A percentile compares a stretch with the other conserved stretches of the same genome.
phyloP scores from a whole-genome alignment of 2,113 vertebrate species.

The Megaleporinus macrocephalus region DNA sequence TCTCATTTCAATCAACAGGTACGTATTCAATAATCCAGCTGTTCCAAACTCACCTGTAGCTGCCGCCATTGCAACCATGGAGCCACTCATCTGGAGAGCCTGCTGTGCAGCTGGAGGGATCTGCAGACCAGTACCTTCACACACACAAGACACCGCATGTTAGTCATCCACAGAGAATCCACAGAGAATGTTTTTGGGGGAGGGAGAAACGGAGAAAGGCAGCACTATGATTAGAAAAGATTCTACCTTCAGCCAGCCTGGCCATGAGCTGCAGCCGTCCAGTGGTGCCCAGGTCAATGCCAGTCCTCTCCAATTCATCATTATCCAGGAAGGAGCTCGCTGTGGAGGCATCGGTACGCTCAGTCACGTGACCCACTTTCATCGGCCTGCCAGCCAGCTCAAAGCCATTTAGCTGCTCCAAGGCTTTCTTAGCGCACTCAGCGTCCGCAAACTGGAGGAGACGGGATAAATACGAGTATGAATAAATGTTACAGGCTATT shows the following conservation, averaged over 20 bases:
- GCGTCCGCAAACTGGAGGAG: constrained; percentile 87
- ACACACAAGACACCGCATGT: too few species aligned
- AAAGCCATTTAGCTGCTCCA: constrained; percentile 96
- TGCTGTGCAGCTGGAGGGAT: constrained; percentile 97
- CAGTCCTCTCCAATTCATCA: constrained; percentile 92
- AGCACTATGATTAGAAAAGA: background rate
- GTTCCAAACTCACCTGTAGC: constrained; percentile 78
- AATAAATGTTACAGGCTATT: too few species aligned
- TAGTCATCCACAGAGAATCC: background rate
- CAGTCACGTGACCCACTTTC: constrained; percentile 98
- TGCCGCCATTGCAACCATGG: constrained; percentile 93
- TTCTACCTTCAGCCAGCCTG: constrained; percentile 90
- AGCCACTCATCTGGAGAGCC: constrained; percentile 95
- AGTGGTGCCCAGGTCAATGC: constrained; percentile 93
- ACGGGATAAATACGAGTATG: background rate
- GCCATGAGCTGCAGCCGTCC: constrained; percentile 96
- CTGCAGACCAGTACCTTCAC: constrained; percentile 90
- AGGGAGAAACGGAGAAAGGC: too few species aligned
- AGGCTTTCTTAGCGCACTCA: constrained; percentile 95
- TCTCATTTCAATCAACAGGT: background rate
- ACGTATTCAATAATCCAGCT: background rate
- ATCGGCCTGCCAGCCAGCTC: constrained; percentile 95
- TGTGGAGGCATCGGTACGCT: constrained; percentile 87
- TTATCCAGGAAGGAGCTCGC: constrained; percentile 93
- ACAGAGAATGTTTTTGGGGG: background rate